Evolutionary conservation across 2,888 invertebrate species (phyloP).

Genomic region (Caenorhabditis zanzibari): DNA sequence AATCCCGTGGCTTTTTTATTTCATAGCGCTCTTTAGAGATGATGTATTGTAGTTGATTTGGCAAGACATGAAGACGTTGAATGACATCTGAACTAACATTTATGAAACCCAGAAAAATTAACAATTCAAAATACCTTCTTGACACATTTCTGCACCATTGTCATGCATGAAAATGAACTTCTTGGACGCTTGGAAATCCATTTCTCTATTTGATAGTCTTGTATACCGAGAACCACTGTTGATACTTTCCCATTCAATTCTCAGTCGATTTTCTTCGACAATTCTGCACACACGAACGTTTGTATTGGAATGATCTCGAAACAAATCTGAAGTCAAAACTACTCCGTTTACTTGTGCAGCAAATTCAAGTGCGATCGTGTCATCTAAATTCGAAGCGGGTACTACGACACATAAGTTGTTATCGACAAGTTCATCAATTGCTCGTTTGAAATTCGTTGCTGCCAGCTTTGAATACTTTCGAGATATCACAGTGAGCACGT

Average conservation of each 20-base stretch:
- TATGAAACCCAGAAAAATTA: too few relatives aligned
- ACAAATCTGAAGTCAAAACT: constrained; percentile 49
- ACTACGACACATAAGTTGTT: constrained; percentile 28
- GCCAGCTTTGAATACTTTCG: constrained; percentile 32
- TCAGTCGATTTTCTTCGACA: constrained; percentile 36
- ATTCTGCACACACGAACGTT: background rate
- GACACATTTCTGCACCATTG: background rate
- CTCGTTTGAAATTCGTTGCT: constrained; percentile 46
- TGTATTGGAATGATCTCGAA: constrained; percentile 36
- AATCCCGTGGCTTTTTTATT: background rate
- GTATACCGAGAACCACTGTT: background rate
- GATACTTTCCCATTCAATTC: constrained; percentile 26
- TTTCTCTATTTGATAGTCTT: background rate
- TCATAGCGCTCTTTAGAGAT: constrained; percentile 34
- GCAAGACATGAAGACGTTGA: constrained; percentile 1
- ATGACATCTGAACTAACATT: constrained; percentile 25
- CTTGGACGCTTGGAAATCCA: constrained; percentile 32
- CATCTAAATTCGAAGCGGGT: constrained; percentile 43
- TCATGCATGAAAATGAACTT: constrained; percentile 15
- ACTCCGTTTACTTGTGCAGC: constrained; percentile 56
- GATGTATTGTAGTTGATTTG: constrained; percentile 1
- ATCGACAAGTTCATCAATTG: constrained; percentile 43
- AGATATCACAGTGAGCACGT: constrained; percentile 49
- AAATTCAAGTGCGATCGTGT: constrained; percentile 47
- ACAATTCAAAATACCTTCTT: constrained; percentile 1